phyloP scores from a whole-genome alignment of 2,888 invertebrate genomes.

The Clanis bilineata region DNA sequence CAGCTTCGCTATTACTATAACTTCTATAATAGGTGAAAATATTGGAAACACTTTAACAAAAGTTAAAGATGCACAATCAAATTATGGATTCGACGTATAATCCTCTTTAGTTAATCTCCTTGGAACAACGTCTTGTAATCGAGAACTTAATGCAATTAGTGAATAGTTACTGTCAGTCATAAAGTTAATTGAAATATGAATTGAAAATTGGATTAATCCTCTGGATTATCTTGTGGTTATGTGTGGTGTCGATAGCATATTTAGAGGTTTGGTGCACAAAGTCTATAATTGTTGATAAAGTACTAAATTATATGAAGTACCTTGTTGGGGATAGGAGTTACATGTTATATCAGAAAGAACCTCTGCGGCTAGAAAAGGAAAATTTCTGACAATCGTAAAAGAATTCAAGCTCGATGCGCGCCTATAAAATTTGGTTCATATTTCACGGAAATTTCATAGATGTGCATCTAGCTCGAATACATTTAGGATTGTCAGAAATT shows the following conservation, averaged over 20 bases:
- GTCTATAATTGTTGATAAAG: too few species aligned
- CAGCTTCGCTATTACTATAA: not conserved
- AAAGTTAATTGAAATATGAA: conserved; percentile 13
- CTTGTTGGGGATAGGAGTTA: too few species aligned
- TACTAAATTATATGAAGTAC: too few species aligned
- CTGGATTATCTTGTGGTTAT: not conserved
- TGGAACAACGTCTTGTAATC: not conserved
- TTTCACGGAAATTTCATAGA: too few species aligned
- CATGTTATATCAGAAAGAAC: too few species aligned
- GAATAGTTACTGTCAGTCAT: conserved; percentile 11
- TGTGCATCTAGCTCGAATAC: too few species aligned
- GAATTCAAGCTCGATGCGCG: too few species aligned
- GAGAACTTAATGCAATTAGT: conserved; percentile 13
- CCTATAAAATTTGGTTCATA: too few species aligned
- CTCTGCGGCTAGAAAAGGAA: too few species aligned
- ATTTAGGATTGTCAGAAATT: too few species aligned
- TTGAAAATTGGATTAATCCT: not conserved
- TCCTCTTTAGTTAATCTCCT: conserved; percentile 8
- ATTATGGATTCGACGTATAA: not conserved
- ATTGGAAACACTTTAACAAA: not conserved
- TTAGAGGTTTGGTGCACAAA: not conserved
- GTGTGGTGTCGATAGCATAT: not conserved
- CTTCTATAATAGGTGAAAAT: not conserved
- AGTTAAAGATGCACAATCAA: conserved; percentile 7
- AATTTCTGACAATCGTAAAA: too few species aligned